phyloP scores from a whole-genome alignment of 2,113 vertebrate species.

The Eudorcas thomsonii region DNA sequence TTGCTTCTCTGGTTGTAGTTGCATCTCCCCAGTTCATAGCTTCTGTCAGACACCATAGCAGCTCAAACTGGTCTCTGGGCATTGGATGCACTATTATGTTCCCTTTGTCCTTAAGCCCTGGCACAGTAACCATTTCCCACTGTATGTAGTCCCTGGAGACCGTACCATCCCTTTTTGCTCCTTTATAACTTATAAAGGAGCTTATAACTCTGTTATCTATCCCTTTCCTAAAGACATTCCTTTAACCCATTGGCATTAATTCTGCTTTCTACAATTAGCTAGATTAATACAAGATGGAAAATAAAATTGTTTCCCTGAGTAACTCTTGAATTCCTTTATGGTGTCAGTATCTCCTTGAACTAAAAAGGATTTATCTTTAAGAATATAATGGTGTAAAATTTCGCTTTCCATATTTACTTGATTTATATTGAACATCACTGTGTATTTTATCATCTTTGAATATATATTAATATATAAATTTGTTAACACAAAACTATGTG shows the following conservation, averaged over 20 bases:
- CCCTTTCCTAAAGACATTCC: background rate
- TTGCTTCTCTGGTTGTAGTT: background rate
- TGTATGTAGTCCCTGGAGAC: background rate
- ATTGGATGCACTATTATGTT: rapidly evolving
- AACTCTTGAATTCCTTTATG: background rate
- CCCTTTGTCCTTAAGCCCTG: background rate
- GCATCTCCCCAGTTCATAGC: background rate
- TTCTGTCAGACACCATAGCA: background rate
- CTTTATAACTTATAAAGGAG: background rate
- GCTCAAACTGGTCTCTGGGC: background rate
- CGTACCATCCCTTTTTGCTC: background rate
- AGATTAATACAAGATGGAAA: background rate
- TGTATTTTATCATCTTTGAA: background rate
- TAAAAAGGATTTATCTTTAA: background rate
- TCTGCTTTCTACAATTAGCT: background rate
- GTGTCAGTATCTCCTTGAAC: background rate
- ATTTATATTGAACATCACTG: background rate
- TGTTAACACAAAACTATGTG: background rate
- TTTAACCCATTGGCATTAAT: background rate
- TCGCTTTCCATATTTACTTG: background rate
- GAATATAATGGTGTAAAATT: background rate
- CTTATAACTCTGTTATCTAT: background rate
- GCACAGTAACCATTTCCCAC: background rate
- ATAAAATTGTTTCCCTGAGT: background rate
- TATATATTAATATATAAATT: background rate